phyloP scores from a whole-genome alignment of 1,140 invertebrate genomes.

The Neodiprion virginianus region DNA sequence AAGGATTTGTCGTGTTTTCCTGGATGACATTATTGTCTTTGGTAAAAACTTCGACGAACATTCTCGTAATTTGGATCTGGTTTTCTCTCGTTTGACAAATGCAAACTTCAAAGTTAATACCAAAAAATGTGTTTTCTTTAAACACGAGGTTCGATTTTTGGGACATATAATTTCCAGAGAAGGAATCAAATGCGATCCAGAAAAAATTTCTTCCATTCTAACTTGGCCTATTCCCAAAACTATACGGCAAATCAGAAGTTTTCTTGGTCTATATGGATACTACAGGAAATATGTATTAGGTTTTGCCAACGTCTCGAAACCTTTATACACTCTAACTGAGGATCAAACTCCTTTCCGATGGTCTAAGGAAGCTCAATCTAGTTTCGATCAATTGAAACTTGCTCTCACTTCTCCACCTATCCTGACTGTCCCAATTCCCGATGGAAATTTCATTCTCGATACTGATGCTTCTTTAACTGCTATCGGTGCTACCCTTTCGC shows the following conservation, averaged over 20 bases:
- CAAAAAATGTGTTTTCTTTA: slow-evolving; percentile 10
- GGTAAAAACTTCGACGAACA: no score
- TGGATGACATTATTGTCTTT: slow-evolving; percentile 11
- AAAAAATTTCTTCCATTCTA: neutral
- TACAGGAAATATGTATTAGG: slow-evolving; percentile 6
- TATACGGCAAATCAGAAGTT: neutral
- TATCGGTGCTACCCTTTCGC: slow-evolving; percentile 16
- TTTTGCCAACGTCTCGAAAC: slow-evolving; percentile 11
- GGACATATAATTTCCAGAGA: neutral
- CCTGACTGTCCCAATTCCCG: neutral
- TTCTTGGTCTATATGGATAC: slow-evolving; percentile 12
- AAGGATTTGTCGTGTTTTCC: neutral
- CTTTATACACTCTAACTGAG: slow-evolving; percentile 6
- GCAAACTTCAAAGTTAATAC: neutral
- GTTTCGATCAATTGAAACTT: slow-evolving; percentile 23
- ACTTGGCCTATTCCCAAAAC: neutral
- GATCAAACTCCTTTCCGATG: neutral
- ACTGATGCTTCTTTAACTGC: slow-evolving; percentile 2
- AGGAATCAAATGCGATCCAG: neutral
- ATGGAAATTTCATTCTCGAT: slow-evolving; percentile 4
- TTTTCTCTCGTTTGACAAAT: no score
- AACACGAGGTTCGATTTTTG: slow-evolving; percentile 2
- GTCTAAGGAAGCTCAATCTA: neutral
- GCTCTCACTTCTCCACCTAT: slow-evolving; percentile 20
- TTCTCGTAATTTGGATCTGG: no score